Evolutionary conservation across 1,140 invertebrate genomes (phyloP), one percentile per base, ranked within the genome.

Genomic region (Stenopsyche tienmushanensis): DNA sequence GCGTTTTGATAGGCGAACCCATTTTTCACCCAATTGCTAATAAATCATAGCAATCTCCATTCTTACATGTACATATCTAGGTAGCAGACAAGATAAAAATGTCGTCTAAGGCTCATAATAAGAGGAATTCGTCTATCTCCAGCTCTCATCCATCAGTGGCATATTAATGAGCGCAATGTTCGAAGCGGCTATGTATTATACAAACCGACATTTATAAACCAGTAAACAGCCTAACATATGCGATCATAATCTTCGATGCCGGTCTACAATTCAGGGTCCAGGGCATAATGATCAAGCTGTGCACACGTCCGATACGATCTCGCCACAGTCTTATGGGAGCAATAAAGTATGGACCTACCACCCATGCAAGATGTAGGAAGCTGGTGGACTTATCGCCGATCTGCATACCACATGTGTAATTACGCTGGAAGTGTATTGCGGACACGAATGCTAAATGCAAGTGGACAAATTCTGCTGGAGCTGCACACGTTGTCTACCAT

Each of bases 291-390:
- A 18, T 13, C 18, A 25, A 49, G 44, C 25, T 62, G 47, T 52
- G 59, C 59, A 62, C 34, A 62, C 59, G 24, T 45, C 44, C 47
- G 59, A 62, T 62, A 62, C 23, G n/a, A 62, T 62, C 59, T 62
- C 2, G 24, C 17, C 21, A 21, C 29, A 21, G 15, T 29, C 7
- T 59, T 59, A 59, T 24, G 57, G 20, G 15, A 20, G 3, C 39
- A 8, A 59, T 59, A 59, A 59, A 59, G 13, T 44, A 59, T 44
- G 41, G 23, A 10, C 34, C 25, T 29, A 18, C 53, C 29, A 29
- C 20, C 53, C 9, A 3, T 26, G 26, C 58, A 17, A 60, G 13
- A 23, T 60, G 41, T 60, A 58, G 41, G 44, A 47, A 47, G 44
- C 44, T 15, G 44, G 44, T 8, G 44, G 44, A 47, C 44, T 47